Evolutionary conservation across 2,888 invertebrate genomes (phyloP).

Genomic region (Diplazon laetatorius): DNA sequence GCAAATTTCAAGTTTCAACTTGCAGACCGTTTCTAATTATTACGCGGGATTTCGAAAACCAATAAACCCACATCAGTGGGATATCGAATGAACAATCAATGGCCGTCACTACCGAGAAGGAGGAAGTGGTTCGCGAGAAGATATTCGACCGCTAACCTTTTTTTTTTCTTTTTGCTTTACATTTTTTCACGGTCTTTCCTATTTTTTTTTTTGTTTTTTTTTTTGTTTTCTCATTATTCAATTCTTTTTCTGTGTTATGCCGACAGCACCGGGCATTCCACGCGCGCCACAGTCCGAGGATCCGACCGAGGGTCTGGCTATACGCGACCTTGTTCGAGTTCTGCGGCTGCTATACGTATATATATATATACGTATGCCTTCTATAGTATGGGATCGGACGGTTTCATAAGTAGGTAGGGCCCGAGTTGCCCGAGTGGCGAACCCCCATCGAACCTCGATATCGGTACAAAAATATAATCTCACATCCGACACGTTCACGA

Average conservation of each 20-base stretch:
- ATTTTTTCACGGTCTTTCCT: conserved; percentile 20
- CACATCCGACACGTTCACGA: background rate
- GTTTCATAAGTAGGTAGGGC: conserved; percentile 31
- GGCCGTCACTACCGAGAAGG: conserved; percentile 4
- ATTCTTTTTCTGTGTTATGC: conserved; percentile 19
- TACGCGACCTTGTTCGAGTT: conserved; percentile 72
- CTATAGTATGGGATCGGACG: conserved; percentile 8
- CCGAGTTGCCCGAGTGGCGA: background rate
- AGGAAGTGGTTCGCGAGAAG: conserved; percentile 74
- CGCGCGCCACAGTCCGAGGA: conserved; percentile 68
- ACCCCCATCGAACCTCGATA: background rate
- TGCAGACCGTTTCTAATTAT: no score
- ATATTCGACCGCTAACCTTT: conserved; percentile 70
- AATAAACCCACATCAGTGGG: no score
- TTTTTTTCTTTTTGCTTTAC: conserved; percentile 43
- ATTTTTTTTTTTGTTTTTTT: conserved; percentile 20
- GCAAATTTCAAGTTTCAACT: no score
- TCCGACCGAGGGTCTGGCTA: conserved; percentile 68
- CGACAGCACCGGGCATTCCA: conserved; percentile 71
- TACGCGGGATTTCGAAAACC: no score
- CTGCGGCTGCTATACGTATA: no score
- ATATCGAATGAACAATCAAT: background rate
- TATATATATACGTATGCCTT: background rate
- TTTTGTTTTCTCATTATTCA: background rate
- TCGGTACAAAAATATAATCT: background rate